Percentiles rank a stretch among this genome's conserved stretches.
Evolutionary conservation across 37 sponge, comb jelly and placozoan genomes (phyloP).

Genomic region (Petrosia ficiformis): DNA sequence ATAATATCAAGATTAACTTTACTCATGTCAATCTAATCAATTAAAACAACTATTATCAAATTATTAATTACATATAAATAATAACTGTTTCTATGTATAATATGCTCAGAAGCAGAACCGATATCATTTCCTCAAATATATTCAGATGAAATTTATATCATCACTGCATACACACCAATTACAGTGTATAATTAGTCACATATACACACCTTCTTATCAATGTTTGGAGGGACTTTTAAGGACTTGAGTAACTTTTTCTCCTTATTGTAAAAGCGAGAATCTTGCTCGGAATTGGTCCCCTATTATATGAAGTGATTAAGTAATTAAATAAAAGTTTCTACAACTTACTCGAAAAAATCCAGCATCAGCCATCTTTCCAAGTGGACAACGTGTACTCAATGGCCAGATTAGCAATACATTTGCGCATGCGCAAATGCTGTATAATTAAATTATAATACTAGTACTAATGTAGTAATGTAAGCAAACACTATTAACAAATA

Average conservation of each 20-base stretch:
- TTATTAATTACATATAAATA: not conserved
- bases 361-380: slow-evolving; percentile 69
- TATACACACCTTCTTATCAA: slow-evolving; percentile 70
- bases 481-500: too few species aligned
- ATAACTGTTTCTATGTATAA: not conserved
- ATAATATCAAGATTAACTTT: slow-evolving; percentile 91
- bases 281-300: slow-evolving; percentile 94
- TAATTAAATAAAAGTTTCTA: not conserved
- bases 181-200: not conserved
- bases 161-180: too few species aligned
- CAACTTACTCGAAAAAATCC: slow-evolving; percentile 81
- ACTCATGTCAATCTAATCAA: slow-evolving; percentile 77
- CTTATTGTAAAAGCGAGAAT: slow-evolving; percentile 91
- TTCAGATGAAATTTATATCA: too few species aligned
- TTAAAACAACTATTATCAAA: not conserved
- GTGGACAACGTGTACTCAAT: not conserved
- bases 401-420: too few species aligned
- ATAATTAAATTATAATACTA: too few species aligned
- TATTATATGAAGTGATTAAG: not conserved
- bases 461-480: too few species aligned
- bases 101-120: not conserved
- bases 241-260: slow-evolving; percentile 86
- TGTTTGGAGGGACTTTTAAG: slow-evolving; percentile 82
- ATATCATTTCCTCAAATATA: too few species aligned
- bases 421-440: slow-evolving; percentile 1